Evolutionary conservation across 2,888 invertebrate species (phyloP), one percentile per base, ranked within the genome.

Genomic region (Lomographa bimaculata): DNA sequence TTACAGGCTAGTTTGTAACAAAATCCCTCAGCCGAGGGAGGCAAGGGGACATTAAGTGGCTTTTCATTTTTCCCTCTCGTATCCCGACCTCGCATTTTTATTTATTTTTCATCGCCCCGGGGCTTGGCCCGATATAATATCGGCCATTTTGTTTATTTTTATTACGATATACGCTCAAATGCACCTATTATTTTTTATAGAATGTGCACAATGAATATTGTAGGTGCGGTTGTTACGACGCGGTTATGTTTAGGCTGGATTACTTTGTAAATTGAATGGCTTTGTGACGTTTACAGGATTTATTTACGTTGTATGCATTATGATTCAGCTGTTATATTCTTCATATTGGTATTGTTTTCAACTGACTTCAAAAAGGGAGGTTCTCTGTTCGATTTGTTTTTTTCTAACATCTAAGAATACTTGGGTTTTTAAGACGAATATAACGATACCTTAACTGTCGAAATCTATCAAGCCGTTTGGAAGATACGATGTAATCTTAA

Each of bases 81-180:
- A 60, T 60, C 56, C 60, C 63, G 52, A 57, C 64, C 62, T 61
- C 60, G 48, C 66, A 55, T 68, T 82, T 85, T 84, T 87, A 86
- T 87, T 85, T 87, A 86, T 86, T 80, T 85, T 84, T 82, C 86
- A 85, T 85, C 77, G 84, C 84, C 73, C 63, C 60, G 53, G 65
- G 83, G 76, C 65, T 58, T 55, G 54, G 60, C 65, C 66, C 75
- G 75, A 78, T 78, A 79, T 82, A 71, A 82, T 80, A 80, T 80
- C 74, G 73, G 65, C 65, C 75, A 73, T 79, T 84, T 79, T 79
- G 73, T 78, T 79, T 76, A 79, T 78, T 83, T 82, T 80, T 83
- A 82, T 80, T 81, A 75, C 76, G 66, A 72, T 69, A 63, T 65
- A 71, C 72, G 56, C 69, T 64, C 72, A 79, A 79, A 79, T 79